Percentiles rank a stretch among this genome's conserved stretches.
Conservation (phyloP, 1,140 invertebrate species). For the Drosophila insularis region DNA sequence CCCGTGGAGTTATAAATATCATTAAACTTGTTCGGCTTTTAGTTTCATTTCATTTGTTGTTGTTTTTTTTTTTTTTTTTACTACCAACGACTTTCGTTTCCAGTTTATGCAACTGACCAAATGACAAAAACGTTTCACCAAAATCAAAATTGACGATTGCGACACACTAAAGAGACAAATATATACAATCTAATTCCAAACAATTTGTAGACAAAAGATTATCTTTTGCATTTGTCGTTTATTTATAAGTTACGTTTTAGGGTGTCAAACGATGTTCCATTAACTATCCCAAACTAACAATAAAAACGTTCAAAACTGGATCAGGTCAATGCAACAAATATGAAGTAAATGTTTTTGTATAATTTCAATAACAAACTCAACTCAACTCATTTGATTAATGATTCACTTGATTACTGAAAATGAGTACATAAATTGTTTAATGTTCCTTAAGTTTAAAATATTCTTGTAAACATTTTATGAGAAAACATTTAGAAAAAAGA, state of each 20-base stretch:
- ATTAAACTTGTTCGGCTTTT: constrained; percentile 33
- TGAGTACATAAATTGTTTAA: too few relatives aligned
- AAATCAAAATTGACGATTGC: constrained; percentile 30
- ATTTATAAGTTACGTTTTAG: not conserved
- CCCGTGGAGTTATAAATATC: constrained; percentile 27
- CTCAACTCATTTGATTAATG: too few relatives aligned
- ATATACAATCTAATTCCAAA: constrained; percentile 1
- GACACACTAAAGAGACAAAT: constrained; percentile 3
- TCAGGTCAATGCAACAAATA: too few relatives aligned
- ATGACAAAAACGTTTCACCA: constrained; percentile 50
- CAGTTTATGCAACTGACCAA: constrained; percentile 47
- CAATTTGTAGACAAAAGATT: not conserved
- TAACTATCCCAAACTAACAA: too few relatives aligned
- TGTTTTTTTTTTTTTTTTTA: constrained; percentile 32
- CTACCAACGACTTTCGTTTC: constrained; percentile 43
- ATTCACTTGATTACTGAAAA: too few relatives aligned
- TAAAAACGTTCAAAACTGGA: too few relatives aligned
- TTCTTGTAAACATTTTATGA: too few relatives aligned
- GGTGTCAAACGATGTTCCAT: not conserved
- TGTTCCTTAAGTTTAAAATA: too few relatives aligned
- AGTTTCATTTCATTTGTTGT: not conserved
- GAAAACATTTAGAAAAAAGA: too few relatives aligned
- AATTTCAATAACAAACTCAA: too few relatives aligned
- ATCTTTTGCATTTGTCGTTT: not conserved
- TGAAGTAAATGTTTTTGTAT: too few relatives aligned